Evolutionary conservation across 2,113 vertebrate genomes (phyloP).

Genomic region (Mustelus asterias): DNA sequence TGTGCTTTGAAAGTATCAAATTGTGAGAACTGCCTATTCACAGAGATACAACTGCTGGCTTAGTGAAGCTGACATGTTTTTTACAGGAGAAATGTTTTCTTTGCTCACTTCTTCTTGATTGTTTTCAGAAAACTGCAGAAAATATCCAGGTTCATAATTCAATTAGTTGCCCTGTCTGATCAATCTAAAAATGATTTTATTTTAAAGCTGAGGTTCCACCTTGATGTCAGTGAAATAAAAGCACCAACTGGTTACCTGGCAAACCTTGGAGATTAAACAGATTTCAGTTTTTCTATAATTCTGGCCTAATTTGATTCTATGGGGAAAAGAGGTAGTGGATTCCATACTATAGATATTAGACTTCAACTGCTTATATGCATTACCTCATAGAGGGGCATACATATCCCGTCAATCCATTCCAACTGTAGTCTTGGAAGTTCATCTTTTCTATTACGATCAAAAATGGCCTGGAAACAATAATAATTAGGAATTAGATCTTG

Average conservation of each 20-base stretch:
- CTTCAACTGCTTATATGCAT: neutral
- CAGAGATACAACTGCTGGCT: neutral
- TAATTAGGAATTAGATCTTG: slow-evolving; percentile 38
- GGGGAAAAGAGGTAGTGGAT: neutral
- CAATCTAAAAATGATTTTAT: neutral
- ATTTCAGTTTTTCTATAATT: neutral
- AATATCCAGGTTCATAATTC: slow-evolving; percentile 33
- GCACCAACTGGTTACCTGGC: neutral
- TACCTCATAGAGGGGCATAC: slow-evolving; percentile 92
- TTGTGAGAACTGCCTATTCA: neutral
- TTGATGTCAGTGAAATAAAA: neutral
- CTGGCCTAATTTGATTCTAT: neutral
- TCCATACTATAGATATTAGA: neutral
- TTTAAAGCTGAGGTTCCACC: neutral
- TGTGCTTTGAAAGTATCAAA: neutral
- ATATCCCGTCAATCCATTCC: slow-evolving; percentile 98
- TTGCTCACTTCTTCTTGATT: slow-evolving; percentile 38
- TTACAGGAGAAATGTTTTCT: neutral
- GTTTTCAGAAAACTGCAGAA: slow-evolving; percentile 37
- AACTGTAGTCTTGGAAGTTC: slow-evolving; percentile 89
- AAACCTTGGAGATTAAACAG: neutral
- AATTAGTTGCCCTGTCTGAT: slow-evolving; percentile 34
- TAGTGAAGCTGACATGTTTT: neutral
- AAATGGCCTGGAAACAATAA: slow-evolving; percentile 78
- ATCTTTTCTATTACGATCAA: slow-evolving; percentile 97